Conservation (phyloP, 2,113 vertebrate species). For the Paramormyrops kingsleyae region DNA sequence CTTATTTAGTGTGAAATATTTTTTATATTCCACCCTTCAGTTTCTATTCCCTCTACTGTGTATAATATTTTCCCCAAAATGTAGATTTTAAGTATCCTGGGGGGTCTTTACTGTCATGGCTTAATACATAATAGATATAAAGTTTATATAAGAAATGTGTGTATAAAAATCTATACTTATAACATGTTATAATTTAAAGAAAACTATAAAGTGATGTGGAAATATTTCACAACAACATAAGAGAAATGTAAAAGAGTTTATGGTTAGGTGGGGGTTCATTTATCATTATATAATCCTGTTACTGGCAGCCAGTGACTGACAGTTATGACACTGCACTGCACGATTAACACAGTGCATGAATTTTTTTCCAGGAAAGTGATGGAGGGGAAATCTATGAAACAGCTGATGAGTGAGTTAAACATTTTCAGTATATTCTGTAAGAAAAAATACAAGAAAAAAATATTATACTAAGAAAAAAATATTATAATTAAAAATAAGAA, state of each 20-base stretch:
- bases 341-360: background rate
- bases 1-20: background rate
- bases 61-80: background rate
- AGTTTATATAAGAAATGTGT: background rate
- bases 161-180: background rate
- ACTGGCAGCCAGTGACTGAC: background rate
- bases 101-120: background rate
- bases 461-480: background rate
- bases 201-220: background rate
- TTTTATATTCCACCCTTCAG: background rate
- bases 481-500: background rate
- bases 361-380: slow-evolving; percentile 44
- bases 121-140: background rate
- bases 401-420: slow-evolving; percentile 58
- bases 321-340: background rate
- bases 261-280: background rate
- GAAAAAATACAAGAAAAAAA: no score
- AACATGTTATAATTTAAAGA: background rate
- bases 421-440: background rate
- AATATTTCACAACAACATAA: background rate
- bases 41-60: background rate
- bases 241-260: background rate
- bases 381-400: slow-evolving; percentile 53
- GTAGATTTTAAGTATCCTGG: background rate
- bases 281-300: background rate